Base-by-base conservation (phyloP, 2,888 invertebrate genomes). In the Dermolepida albohirtum region DNA sequence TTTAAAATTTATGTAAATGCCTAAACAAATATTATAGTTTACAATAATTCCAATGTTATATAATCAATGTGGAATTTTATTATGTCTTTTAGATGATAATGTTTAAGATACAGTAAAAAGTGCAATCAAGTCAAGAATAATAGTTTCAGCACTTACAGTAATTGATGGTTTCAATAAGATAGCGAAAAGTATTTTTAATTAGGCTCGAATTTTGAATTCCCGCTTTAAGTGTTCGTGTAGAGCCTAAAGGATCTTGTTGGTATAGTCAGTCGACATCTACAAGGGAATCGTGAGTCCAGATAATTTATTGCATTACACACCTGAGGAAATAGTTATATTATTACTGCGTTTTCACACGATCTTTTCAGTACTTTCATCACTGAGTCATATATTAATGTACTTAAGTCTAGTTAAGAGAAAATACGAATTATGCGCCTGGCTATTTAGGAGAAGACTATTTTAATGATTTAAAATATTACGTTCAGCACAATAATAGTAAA, bases 221-320 rank as follows among this genome's bases (percentile, higher is more conserved):
- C 50, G 68, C 52, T 63, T 66, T 59, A 65, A 71, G 66, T 68
- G 68, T 68, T 68, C 72, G 69, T 72, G 71, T 68, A 70, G 51
- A 40, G 71, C 72, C 72, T 64, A 68, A 67, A 72, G 72, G 72
- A 65, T 68, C 51, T 51, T 65, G 64, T 66, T 70, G 67, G 70
- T 54, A 69, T 67, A 65, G 14, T 29, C 29, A 69, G 68, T 64
- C 67, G 67, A 65, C 66, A 69, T 66, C 71, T 66, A 68, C 40
- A 49, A 44, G 65, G 39, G 54, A 65, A 55, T 70, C 72, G 70
- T 71, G 72, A 71, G 67, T 69, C 59, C 11, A 55, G 64, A 68
- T 70, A 71, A 72, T 71, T 72, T 72, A 72, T 72, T 68, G 49
- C 63, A 47, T 66, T 68, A 70, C 68, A 72, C 71, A 72, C 70